Evolutionary conservation across 1,140 invertebrate genomes (phyloP).

Genomic region (Trichoplusia ni): DNA sequence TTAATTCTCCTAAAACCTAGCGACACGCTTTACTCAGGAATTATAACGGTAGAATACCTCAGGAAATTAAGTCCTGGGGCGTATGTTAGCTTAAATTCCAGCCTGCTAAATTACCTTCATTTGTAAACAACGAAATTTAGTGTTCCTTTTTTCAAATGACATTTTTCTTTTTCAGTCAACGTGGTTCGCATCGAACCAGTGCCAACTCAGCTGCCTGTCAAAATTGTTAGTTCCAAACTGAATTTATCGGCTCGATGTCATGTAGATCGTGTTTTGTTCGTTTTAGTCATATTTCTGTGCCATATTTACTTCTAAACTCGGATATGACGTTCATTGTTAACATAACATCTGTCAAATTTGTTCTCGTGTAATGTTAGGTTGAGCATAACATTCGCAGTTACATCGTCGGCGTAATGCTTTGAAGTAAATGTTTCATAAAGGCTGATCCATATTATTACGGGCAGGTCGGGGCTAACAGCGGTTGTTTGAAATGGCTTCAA

Average conservation of each 20-base stretch:
- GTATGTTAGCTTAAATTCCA: neutral
- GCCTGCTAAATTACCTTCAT: constrained; percentile 1
- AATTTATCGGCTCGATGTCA: constrained; percentile 46
- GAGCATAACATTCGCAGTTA: neutral
- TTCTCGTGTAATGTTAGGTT: constrained; percentile 14
- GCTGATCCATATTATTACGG: constrained; percentile 6
- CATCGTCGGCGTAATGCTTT: neutral
- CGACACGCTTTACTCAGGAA: neutral
- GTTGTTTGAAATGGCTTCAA: neutral
- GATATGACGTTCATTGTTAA: constrained; percentile 5
- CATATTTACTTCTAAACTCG: constrained; percentile 37
- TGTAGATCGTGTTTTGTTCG: constrained; percentile 22
- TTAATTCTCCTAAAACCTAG: too few species aligned
- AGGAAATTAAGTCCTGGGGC: constrained; percentile 5
- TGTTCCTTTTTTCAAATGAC: neutral
- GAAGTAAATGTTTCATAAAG: constrained; percentile 24
- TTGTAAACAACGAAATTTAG: neutral
- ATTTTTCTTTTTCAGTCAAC: constrained; percentile 60
- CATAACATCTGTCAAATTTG: constrained; percentile 30
- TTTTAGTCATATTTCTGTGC: constrained; percentile 42
- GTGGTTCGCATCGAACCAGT: constrained; percentile 62
- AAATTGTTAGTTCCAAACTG: constrained; percentile 61
- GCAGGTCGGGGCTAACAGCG: neutral
- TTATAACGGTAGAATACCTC: neutral
- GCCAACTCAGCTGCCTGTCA: constrained; percentile 70